Percentiles rank a stretch among this genome's conserved stretches.
phyloP scores from a whole-genome alignment of 2,888 invertebrate species.

The Troglohyphantes excavatus region DNA sequence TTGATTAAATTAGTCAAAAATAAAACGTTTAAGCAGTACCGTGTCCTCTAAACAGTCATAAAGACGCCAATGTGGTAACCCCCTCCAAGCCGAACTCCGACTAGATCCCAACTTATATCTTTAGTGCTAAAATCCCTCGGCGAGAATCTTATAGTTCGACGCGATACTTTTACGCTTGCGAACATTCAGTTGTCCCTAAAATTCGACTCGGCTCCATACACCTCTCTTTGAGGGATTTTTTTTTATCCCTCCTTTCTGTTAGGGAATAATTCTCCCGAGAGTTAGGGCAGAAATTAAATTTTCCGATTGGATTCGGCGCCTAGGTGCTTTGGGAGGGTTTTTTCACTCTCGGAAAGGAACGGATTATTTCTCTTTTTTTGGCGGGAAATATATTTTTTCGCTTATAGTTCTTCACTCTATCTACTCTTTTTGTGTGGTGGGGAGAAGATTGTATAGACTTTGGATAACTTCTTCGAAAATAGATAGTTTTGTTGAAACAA shows the following conservation, averaged over 20 bases:
- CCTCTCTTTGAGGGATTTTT: constrained; percentile 36
- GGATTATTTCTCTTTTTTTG: constrained; percentile 64
- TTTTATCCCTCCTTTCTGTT: constrained; percentile 45
- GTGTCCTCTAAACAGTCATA: no score
- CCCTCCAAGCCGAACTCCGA: background rate
- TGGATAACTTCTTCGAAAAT: constrained; percentile 29
- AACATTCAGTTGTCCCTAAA: constrained; percentile 55
- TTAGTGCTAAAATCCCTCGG: constrained; percentile 54
- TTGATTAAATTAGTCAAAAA: no score
- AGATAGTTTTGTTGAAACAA: constrained; percentile 28
- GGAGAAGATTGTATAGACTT: constrained; percentile 27
- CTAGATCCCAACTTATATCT: constrained; percentile 64
- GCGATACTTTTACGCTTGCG: constrained; percentile 55
- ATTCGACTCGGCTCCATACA: constrained; percentile 12
- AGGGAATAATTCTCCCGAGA: constrained; percentile 67
- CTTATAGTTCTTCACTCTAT: background rate
- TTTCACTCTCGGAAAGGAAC: constrained; percentile 23
- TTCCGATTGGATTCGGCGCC: constrained; percentile 72
- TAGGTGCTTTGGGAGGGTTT: constrained; percentile 62
- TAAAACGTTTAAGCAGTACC: no score
- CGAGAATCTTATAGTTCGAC: constrained; percentile 42
- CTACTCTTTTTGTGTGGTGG: constrained; percentile 5
- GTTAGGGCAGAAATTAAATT: constrained; percentile 73
- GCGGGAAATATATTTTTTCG: constrained; percentile 28
- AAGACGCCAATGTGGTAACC: constrained; percentile 33